Base-by-base conservation (phyloP, 2,797 vertebrate genomes). In the Corythornis leucogaster region DNA sequence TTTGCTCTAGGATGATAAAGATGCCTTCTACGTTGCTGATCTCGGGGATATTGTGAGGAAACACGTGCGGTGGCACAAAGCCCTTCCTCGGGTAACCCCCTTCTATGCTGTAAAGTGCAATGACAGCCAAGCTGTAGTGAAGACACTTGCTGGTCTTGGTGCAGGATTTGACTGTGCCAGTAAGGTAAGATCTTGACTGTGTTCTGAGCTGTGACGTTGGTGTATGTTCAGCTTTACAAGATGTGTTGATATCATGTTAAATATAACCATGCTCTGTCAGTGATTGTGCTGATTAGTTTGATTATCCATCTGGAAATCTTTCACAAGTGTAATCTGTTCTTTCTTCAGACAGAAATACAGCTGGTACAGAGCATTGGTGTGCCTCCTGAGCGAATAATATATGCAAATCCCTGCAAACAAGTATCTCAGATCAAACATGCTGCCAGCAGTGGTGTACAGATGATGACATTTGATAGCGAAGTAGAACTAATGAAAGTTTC, bases 391-490 rank as follows among this genome's bases (percentile, higher is more conserved):
- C 97, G 98, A 97, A 99, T 99, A 88, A 99, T 99, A 97, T 99
- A 99, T 94, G 99, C 99, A 91, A 99, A 99, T 95, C 99, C 99
- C 59, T 99, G 99, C 96, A 99, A 99, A 95, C 99, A 99, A 97
- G 97, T 99, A 50, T 99, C 99, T 82, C 99, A 99, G 91, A 99
- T 99, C 87, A 99, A 99, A 92, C 99, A 99, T 71, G 99, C 99
- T 12, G 98, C 98, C 75, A 98, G 97, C 79, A 99, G 98, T 11
- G 99, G 99, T 26, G 99, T 99, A 78, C 98, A 98, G 97, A 99
- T 99, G 98, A 99, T 99, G 99, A 99, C 99, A 12, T 99, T 99
- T 96, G 99, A 99, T 91, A 99, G 99, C 21, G 99, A 99, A 92
- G 98, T 99, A 69, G 99, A 99, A 66, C 95, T 99, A 88, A 98